Evolutionary conservation across 2,113 vertebrate genomes (phyloP).

Genomic region (Nycticorax nycticorax): DNA sequence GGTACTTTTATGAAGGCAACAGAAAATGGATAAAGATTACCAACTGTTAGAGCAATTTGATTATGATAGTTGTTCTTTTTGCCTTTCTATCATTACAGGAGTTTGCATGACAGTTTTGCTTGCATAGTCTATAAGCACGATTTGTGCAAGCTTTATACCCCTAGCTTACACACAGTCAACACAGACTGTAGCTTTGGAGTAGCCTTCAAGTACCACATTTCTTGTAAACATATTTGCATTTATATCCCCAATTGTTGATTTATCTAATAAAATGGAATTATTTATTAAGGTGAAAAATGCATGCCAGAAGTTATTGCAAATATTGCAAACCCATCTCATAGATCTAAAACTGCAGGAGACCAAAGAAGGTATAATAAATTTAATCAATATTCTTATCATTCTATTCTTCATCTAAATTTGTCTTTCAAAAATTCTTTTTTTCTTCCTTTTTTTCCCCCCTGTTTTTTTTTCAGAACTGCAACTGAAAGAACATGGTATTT

Average conservation of each 20-base stretch:
- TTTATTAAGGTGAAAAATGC: neutral
- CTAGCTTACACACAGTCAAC: neutral
- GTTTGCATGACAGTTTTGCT: neutral
- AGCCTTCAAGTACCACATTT: neutral
- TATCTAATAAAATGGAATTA: neutral
- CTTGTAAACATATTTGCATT: neutral
- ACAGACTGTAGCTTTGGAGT: neutral
- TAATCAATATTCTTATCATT: neutral
- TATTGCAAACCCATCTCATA: neutral
- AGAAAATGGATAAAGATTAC: neutral
- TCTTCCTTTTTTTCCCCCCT: rapidly evolving
- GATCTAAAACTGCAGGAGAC: neutral
- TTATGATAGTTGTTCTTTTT: neutral
- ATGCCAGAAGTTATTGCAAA: neutral
- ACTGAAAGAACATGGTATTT: neutral
- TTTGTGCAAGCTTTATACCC: neutral
- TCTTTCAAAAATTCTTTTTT: neutral
- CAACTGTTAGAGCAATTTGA: neutral
- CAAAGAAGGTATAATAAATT: neutral
- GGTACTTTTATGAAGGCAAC: neutral
- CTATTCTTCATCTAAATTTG: neutral
- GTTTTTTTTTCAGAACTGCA: neutral
- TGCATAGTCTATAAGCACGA: neutral
- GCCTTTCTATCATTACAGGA: neutral
- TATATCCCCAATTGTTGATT: neutral